Conservation (phyloP, 2,113 vertebrate species). For the Noturus placidus region DNA sequence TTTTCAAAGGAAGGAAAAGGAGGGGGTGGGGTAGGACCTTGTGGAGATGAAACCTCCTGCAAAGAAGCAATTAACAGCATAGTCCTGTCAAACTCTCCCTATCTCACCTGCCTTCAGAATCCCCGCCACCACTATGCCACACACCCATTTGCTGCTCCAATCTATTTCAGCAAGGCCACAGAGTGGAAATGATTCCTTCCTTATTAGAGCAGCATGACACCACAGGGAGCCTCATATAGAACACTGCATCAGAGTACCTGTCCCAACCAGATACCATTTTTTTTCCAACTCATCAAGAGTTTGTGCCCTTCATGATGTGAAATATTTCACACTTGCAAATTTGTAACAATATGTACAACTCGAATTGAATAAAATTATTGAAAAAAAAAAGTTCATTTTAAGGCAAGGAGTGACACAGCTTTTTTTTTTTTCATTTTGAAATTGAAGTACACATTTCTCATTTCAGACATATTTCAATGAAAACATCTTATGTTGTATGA, state of each 20-base stretch:
- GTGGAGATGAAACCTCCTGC: conserved; percentile 71
- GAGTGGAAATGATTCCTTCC: conserved; percentile 45
- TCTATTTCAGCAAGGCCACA: conserved; percentile 53
- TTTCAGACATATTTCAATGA: background rate
- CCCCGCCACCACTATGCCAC: background rate
- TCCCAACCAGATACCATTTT: background rate
- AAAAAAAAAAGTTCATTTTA: background rate
- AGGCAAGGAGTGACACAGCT: background rate
- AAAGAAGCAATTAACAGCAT: conserved; percentile 77
- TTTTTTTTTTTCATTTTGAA: background rate
- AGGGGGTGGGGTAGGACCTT: conserved; percentile 57
- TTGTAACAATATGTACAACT: background rate
- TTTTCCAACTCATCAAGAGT: background rate
- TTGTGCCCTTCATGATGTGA: background rate
- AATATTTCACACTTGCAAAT: background rate
- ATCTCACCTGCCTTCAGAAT: conserved; percentile 20
- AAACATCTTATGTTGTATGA: background rate
- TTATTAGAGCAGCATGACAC: conserved; percentile 33
- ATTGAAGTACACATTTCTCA: background rate
- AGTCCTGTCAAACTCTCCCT: conserved; percentile 72
- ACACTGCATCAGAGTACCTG: conserved; percentile 26
- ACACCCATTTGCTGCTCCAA: conserved; percentile 6
- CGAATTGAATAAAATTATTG: background rate
- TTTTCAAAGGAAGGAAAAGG: conserved; percentile 55
- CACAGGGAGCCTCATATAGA: background rate